Conservation (phyloP, 35 echinoderm and acorn worm genomes). For the Diadema setosum region DNA sequence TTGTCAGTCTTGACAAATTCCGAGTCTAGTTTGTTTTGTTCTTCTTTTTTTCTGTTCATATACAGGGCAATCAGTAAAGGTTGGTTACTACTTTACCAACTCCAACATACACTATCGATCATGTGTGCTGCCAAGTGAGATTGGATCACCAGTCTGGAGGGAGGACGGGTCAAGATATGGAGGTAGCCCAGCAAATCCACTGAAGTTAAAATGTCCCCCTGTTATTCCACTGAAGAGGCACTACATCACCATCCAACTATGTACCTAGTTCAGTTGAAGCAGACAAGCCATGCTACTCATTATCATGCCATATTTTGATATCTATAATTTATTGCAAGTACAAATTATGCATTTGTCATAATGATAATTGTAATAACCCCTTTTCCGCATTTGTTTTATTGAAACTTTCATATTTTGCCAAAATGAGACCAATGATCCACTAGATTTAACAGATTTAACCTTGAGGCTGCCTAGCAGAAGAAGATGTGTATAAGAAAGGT, state of each 20-base stretch:
- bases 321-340: background rate
- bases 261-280: background rate
- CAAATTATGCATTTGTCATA: background rate
- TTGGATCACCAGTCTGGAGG: conserved; percentile 13
- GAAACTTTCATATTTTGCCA: no score
- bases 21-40: background rate
- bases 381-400: no score
- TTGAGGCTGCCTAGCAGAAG: no score
- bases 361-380: background rate
- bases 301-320: background rate
- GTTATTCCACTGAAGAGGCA: background rate
- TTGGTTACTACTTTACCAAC: background rate
- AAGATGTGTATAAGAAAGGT: no score
- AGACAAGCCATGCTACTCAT: background rate
- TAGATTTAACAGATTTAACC: no score
- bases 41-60: background rate
- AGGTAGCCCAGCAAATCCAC: no score
- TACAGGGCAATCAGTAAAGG: conserved; percentile 8
- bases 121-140: background rate
- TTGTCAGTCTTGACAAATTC: background rate
- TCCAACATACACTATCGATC: background rate
- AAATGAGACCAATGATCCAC: no score
- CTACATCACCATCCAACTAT: background rate
- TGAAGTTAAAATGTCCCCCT: background rate
- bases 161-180: background rate